phyloP scores from a whole-genome alignment of 1,140 invertebrate genomes.

The Bactericera cockerelli region DNA sequence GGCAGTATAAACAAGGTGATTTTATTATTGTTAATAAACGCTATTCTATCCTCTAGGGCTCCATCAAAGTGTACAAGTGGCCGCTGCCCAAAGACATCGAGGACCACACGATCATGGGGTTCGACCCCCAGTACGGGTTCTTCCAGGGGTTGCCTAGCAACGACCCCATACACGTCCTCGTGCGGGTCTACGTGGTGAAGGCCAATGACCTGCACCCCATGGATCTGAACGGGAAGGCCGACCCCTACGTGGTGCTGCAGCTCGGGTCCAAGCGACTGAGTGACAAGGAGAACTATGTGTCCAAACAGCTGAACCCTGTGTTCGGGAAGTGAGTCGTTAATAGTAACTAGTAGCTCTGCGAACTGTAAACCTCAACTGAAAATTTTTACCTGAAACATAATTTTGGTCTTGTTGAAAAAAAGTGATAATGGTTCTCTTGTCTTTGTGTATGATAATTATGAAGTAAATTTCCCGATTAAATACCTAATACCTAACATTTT shows the following conservation, averaged over 20 bases:
- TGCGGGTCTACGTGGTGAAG: conserved; percentile 74
- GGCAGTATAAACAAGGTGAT: no score
- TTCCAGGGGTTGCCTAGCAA: conserved; percentile 74
- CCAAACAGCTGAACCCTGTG: conserved; percentile 78
- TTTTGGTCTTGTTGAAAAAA: no score
- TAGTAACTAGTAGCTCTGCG: no score
- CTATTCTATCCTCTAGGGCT: no score
- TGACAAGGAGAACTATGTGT: conserved; percentile 83
- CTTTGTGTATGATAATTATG: no score
- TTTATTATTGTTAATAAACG: no score
- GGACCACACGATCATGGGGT: conserved; percentile 55
- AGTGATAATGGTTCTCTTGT: no score
- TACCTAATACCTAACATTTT: no score
- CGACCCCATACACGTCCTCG: conserved; percentile 73
- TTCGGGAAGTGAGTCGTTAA: conserved; percentile 80
- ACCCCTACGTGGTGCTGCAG: conserved; percentile 74
- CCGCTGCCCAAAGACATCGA: conserved; percentile 60
- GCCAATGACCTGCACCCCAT: conserved; percentile 79
- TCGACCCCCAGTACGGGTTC: conserved; percentile 60
- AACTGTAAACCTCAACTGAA: no score
- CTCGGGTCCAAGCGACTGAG: conserved; percentile 64
- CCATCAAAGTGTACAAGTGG: conserved; percentile 74
- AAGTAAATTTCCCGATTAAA: no score
- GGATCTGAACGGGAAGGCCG: conserved; percentile 81
- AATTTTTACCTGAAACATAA: no score